phyloP scores from a whole-genome alignment of 1,140 invertebrate species.

The Matsumurasca onukii region DNA sequence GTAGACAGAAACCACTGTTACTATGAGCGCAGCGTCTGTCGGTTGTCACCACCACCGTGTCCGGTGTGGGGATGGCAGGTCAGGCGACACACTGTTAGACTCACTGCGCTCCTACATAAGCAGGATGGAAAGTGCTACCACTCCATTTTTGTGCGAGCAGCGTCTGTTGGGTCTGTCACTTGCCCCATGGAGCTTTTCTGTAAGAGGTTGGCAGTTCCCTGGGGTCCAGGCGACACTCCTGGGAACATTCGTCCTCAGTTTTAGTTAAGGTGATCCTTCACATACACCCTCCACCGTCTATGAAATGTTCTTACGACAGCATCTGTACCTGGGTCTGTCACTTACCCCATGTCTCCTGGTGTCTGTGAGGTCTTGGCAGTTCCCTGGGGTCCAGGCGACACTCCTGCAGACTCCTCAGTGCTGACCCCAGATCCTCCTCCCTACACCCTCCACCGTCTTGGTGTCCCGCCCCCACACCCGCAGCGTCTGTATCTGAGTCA shows the following conservation, averaged over 20 bases:
- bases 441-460: neutral
- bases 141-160: too few species aligned
- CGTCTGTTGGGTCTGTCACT: too few species aligned
- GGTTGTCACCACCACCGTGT: too few species aligned
- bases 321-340: too few species aligned
- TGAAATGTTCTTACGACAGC: too few species aligned
- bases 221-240: neutral
- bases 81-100: too few species aligned
- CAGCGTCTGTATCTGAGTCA: neutral
- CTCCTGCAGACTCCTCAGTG: neutral
- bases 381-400: constrained; percentile 6
- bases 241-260: neutral
- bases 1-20: too few species aligned
- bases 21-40: too few species aligned
- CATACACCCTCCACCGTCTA: neutral
- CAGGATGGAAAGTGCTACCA: too few species aligned
- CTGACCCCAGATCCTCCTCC: neutral
- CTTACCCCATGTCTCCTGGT: neutral
- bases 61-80: too few species aligned
- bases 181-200: too few species aligned
- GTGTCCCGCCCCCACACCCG: neutral
- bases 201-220: constrained; percentile 4
- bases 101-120: too few species aligned
- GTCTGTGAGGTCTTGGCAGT: constrained; percentile 7
- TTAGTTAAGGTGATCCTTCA: neutral